phyloP scores from a whole-genome alignment of 1,140 invertebrate genomes.

The Temnothorax longispinosus region DNA sequence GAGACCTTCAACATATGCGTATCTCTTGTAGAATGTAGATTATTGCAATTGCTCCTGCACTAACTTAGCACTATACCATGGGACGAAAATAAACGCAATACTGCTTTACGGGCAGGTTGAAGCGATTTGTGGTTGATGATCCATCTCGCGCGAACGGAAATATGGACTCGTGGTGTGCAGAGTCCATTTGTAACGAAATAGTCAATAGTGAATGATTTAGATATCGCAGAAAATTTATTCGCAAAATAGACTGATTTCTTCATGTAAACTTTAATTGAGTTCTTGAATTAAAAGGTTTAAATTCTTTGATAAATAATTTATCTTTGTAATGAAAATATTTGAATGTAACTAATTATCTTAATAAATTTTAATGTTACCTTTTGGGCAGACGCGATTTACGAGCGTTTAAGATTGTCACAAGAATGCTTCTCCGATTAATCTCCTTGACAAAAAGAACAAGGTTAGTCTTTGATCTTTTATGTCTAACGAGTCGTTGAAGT shows the following conservation, averaged over 20 bases:
- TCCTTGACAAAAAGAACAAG: constrained; percentile 44
- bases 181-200: neutral
- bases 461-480: constrained; percentile 63
- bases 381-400: neutral
- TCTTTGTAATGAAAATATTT: neutral
- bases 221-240: neutral
- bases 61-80: neutral
- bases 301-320: neutral
- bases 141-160: constrained; percentile 13
- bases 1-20: neutral
- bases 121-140: constrained; percentile 24
- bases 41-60: constrained; percentile 16
- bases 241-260: neutral
- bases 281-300: neutral
- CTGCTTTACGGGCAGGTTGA: constrained; percentile 4
- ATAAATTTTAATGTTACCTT: constrained; percentile 36
- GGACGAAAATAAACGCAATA: constrained; percentile 46
- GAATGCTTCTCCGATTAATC: constrained; percentile 12
- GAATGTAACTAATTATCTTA: neutral
- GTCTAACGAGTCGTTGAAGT: constrained; percentile 28
- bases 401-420: constrained; percentile 13
- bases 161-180: neutral
- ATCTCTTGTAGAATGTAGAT: neutral
- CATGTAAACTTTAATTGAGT: neutral
- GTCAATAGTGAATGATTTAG: neutral